Percentiles rank a stretch among this genome's conserved stretches.
Evolutionary conservation across 1,140 invertebrate genomes (phyloP).

Genomic region (Achatina immaculata): DNA sequence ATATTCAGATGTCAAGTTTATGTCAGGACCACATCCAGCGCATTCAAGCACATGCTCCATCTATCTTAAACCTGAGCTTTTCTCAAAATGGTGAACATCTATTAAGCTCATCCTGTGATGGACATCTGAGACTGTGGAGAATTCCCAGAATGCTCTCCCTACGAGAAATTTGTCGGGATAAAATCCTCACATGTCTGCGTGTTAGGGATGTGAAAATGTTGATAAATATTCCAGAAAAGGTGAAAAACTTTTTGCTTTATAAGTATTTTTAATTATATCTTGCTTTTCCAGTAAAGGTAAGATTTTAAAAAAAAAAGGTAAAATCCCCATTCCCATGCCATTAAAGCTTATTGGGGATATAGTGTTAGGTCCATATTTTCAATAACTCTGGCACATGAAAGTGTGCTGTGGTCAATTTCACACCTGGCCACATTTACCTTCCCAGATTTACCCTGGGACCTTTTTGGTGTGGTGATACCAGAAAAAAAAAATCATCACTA

Average conservation of each 20-base stretch:
- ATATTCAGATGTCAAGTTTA: conserved; percentile 34
- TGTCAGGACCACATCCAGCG: conserved; percentile 27
- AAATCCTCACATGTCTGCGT: conserved; percentile 30
- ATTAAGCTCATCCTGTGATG: conserved; percentile 43
- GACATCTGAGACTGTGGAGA: conserved; percentile 44
- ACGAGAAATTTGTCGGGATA: conserved; percentile 40
- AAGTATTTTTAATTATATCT: conserved; percentile 42
- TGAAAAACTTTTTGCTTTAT: conserved; percentile 41
- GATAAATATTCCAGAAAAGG: conserved; percentile 36
- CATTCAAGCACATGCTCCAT: conserved; percentile 19
- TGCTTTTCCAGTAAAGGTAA: too few relatives aligned
- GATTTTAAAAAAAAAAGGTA: too few relatives aligned
- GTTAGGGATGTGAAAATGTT: conserved; percentile 33
- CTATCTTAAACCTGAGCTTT: conserved; percentile 42
- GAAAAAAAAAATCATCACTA: too few relatives aligned
- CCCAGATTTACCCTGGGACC: too few relatives aligned
- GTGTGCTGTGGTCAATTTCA: too few relatives aligned
- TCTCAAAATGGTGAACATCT: conserved; percentile 41
- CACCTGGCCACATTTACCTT: too few relatives aligned
- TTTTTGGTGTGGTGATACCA: too few relatives aligned
- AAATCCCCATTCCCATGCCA: too few relatives aligned
- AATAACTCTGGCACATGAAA: too few relatives aligned
- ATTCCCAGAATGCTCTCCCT: conserved; percentile 39
- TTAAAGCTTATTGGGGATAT: too few relatives aligned
- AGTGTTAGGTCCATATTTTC: too few relatives aligned